These are phyloP conservation scores for Cotesia typhae DNA, from an alignment of 1,140 invertebrate genomes.

Conservation along the genomic window DNA sequence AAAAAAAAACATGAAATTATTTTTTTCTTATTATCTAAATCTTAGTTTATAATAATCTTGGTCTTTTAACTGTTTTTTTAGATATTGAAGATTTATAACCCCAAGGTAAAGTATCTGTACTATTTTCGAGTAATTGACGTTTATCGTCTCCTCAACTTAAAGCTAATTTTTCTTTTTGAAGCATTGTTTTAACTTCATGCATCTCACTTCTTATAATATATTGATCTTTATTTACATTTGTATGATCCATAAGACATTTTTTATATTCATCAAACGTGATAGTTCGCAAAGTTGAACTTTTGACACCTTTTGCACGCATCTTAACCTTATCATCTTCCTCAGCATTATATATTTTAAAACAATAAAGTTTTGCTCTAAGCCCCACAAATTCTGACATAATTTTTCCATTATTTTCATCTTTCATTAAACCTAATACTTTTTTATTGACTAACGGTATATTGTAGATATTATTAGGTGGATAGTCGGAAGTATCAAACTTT, in stretches of 20 bases:
- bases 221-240: background rate
- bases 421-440: constrained; percentile 36
- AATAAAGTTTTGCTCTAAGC: constrained; percentile 38
- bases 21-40: no score
- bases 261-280: constrained; percentile 29
- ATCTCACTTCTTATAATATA: background rate
- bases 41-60: no score
- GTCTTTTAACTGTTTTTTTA: no score
- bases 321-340: constrained; percentile 10
- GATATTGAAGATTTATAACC: background rate
- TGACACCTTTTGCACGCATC: constrained; percentile 36
- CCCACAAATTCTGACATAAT: constrained; percentile 39
- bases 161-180: constrained; percentile 22
- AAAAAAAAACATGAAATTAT: no score
- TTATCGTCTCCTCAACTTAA: constrained; percentile 20
- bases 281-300: constrained; percentile 20
- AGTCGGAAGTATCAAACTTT: constrained; percentile 19
- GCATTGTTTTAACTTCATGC: constrained; percentile 17
- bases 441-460: constrained; percentile 33
- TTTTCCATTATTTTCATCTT: constrained; percentile 37
- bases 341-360: background rate
- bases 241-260: constrained; percentile 14
- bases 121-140: background rate
- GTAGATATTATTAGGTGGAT: constrained; percentile 34
- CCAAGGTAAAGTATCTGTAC: constrained; percentile 35